Evolutionary conservation across 92 coral and sea anemone genomes (phyloP).

Genomic region (Umimayanthus kanabou): DNA sequence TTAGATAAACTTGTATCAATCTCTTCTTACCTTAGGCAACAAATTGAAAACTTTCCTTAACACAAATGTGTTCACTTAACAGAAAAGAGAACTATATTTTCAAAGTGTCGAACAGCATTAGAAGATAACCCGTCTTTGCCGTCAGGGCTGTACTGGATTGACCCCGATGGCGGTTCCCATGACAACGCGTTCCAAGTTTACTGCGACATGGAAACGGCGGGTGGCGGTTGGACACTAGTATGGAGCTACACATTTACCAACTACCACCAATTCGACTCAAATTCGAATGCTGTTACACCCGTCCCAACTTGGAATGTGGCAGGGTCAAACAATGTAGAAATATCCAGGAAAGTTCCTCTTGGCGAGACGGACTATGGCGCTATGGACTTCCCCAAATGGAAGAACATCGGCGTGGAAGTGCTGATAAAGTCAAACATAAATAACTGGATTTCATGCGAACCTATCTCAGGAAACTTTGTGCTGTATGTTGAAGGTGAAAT

Average conservation of each 20-base stretch:
- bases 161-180: constrained; percentile 40
- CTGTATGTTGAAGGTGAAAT: constrained; percentile 40
- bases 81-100: neutral
- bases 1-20: neutral
- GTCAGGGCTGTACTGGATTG: constrained; percentile 64
- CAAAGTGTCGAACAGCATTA: neutral
- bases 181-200: constrained; percentile 50
- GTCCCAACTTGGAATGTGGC: constrained; percentile 61
- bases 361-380: constrained; percentile 63
- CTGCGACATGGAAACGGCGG: constrained; percentile 62
- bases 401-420: constrained; percentile 59
- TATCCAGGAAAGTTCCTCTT: constrained; percentile 62
- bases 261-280: constrained; percentile 43
- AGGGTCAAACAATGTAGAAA: constrained; percentile 10
- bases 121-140: constrained; percentile 34
- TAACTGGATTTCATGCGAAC: constrained; percentile 70
- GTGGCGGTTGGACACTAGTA: constrained; percentile 71
- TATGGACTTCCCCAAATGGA: constrained; percentile 59
- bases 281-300: constrained; percentile 76
- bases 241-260: constrained; percentile 59
- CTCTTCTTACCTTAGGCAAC: neutral
- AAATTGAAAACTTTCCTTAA: neutral
- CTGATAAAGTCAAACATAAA: constrained; percentile 75
- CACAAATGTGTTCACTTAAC: neutral
- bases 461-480: constrained; percentile 60